Evolutionary conservation across 92 coral and sea anemone species (phyloP), one percentile per base, ranked within the genome.

Genomic region (Montipora capitata): DNA sequence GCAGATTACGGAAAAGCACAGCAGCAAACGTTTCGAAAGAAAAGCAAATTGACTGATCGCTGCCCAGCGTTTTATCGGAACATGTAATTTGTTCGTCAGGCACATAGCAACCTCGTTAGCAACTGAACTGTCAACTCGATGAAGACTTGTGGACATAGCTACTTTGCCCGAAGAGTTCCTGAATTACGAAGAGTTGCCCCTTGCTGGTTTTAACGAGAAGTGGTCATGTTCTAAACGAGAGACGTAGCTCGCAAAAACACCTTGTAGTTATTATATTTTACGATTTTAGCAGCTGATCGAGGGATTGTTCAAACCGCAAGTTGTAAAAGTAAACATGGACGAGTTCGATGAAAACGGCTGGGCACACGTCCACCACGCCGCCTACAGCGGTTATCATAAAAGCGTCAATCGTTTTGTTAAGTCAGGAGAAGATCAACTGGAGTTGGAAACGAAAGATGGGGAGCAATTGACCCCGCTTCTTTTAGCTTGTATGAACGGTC

Each of bases 321-420:
- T 49, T 40, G 48, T 1, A 48, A 14, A 17, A 52, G 71, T 45
- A 62, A 80, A 65, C 62, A 98, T 98, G 99, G 99, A 98, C 43
- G 99, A 98, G 78, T 98, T 98, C 73, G 99, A 98, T 79, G 96
- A 91, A 78, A 93, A 96, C 71, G 99, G 99, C 38, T 98, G 98
- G 99, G 98, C 99, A 15, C 99, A 98, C 82, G 84, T 98, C 58
- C 99, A 98, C 82, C 99, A 98, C 65, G 99, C 99, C 5, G 98
- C 99, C 2, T 94, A 52, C n/a, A 96, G 87, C 72, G 99, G 99
- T 43, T 98, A 98, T 56, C 94, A 96, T 80, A 98, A 98, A 77
- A 98, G 99, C 63, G 96, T 98, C 6, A 86, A 94, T 39, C 95
- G 99, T 27, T 96, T 98, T 78, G 91, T 98, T 0, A 92, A 95